These are phyloP conservation scores for Chrysolina haemoptera DNA, from an alignment of 2,888 invertebrate species.

Conservation along the genomic window DNA sequence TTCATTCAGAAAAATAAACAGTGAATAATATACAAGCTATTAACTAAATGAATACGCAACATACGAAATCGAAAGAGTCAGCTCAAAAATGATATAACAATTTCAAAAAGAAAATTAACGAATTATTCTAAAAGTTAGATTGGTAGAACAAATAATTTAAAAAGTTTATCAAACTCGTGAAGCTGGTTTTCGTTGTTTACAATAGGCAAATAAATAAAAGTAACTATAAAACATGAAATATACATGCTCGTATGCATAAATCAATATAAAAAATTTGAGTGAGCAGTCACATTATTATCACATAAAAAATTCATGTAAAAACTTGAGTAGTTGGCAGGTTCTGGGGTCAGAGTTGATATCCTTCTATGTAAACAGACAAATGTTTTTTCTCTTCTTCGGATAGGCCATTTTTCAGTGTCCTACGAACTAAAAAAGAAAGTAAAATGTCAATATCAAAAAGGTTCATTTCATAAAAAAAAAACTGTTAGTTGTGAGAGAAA, in stretches of 20 bases:
- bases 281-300: slow-evolving; percentile 5
- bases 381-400: slow-evolving; percentile 87
- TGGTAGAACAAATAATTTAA: background rate
- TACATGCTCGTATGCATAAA: background rate
- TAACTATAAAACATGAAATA: slow-evolving; percentile 8
- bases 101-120: too few species aligned
- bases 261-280: background rate
- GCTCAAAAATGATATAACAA: background rate
- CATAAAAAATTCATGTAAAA: slow-evolving; percentile 4
- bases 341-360: slow-evolving; percentile 68
- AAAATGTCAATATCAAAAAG: slow-evolving; percentile 11
- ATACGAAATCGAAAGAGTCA: background rate
- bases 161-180: background rate
- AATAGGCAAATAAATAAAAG: slow-evolving; percentile 3
- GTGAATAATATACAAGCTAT: too few species aligned
- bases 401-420: slow-evolving; percentile 86
- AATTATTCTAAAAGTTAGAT: too few species aligned
- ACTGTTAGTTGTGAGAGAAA: background rate
- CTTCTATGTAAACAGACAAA: slow-evolving; percentile 82
- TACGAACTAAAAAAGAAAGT: slow-evolving; percentile 77
- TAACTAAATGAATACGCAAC: too few species aligned
- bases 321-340: background rate
- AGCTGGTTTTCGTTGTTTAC: background rate
- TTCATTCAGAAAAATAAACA: background rate
- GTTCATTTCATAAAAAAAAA: background rate